These are phyloP conservation scores for Xenops minutus DNA, from an alignment of 2,797 vertebrate species.

Conservation along the genomic window DNA sequence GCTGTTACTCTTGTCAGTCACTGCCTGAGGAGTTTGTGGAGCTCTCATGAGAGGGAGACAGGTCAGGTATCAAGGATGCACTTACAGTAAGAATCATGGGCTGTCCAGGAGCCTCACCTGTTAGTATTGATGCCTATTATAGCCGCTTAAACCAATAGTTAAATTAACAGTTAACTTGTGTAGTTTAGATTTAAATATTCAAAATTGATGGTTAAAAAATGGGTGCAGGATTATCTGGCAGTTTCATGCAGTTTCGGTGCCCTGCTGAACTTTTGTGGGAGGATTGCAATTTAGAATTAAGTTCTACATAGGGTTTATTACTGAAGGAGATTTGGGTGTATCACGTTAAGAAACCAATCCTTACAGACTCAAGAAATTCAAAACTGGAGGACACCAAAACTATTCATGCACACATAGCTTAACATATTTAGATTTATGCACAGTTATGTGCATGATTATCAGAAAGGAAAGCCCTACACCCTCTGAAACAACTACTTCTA, in stretches of 20 bases:
- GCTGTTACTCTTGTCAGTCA: not conserved
- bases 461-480: not conserved
- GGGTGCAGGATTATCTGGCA: not conserved
- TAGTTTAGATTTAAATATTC: not conserved
- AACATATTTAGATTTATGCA: not conserved
- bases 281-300: not conserved
- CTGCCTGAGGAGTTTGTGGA: not conserved
- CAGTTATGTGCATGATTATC: not conserved
- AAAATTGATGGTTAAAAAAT: not conserved
- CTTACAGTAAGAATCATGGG: not conserved
- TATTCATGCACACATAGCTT: fast-evolving
- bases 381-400: not conserved
- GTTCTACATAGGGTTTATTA: not conserved
- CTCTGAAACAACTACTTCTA: not conserved
- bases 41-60: not conserved
- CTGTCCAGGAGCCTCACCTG: not conserved
- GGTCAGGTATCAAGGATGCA: not conserved
- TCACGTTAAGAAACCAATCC: not conserved
- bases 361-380: not conserved
- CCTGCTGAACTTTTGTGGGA: not conserved
- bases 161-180: not conserved
- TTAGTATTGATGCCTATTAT: not conserved
- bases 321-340: not conserved
- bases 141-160: not conserved
- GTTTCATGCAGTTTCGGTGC: not conserved